Evolutionary conservation across 2,113 vertebrate genomes (phyloP).

Genomic region (Vidua chalybeata): DNA sequence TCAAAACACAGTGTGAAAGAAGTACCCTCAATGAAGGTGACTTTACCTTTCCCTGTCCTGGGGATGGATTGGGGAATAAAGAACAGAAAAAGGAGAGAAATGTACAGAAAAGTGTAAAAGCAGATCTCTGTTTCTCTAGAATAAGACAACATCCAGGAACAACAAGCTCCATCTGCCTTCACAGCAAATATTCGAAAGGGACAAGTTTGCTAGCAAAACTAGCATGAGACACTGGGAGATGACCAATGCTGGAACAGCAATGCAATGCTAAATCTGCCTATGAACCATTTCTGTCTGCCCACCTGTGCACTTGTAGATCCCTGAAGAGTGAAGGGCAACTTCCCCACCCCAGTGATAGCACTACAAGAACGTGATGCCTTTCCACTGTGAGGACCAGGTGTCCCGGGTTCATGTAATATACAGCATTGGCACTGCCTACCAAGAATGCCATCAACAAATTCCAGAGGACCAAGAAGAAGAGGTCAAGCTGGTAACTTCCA

Average conservation of each 20-base stretch:
- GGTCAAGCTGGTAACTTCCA: not conserved
- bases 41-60: not conserved
- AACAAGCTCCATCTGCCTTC: not conserved
- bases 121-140: not conserved
- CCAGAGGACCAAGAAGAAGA: not conserved
- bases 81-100: not conserved
- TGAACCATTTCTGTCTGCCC: not conserved
- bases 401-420: not conserved
- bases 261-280: not conserved
- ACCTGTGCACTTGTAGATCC: not conserved
- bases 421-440: not conserved
- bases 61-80: not conserved
- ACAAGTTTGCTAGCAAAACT: not conserved
- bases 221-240: not conserved
- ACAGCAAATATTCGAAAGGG: not conserved
- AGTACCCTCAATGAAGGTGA: not conserved
- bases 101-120: not conserved
- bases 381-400: not conserved
- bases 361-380: not conserved
- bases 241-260: not conserved
- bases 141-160: not conserved
- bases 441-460: not conserved
- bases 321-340: not conserved
- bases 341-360: not conserved
- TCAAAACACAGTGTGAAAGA: not conserved